Percentiles rank a stretch among this genome's conserved stretches.
phyloP scores from a whole-genome alignment of 1,140 invertebrate species.

The Temnothorax nylanderi region DNA sequence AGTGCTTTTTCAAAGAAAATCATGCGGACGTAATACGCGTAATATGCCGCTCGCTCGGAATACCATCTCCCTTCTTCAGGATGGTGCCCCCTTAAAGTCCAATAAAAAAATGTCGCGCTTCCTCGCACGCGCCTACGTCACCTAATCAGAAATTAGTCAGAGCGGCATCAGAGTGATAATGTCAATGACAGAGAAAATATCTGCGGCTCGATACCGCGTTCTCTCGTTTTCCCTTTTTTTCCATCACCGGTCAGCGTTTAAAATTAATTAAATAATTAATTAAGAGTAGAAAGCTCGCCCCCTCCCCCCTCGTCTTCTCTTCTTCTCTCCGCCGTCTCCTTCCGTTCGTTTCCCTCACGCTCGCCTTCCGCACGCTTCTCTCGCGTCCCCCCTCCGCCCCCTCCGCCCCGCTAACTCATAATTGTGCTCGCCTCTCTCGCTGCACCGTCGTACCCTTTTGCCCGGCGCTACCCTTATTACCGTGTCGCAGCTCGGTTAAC shows the following conservation, averaged over 20 bases:
- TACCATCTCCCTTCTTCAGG: background rate
- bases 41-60: slow-evolving; percentile 13
- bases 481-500: slow-evolving; percentile 75
- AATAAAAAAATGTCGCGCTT: background rate
- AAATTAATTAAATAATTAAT: slow-evolving; percentile 74
- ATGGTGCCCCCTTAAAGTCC: background rate
- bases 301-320: background rate
- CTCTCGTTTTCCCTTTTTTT: slow-evolving; percentile 34
- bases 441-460: slow-evolving; percentile 58
- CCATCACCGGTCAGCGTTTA: slow-evolving; percentile 68
- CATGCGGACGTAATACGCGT: slow-evolving; percentile 45
- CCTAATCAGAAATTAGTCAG: slow-evolving; percentile 1
- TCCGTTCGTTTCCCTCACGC: background rate
- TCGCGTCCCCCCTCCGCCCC: background rate
- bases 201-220: slow-evolving; percentile 23
- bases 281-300: slow-evolving; percentile 67
- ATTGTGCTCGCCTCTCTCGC: slow-evolving; percentile 50
- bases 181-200: slow-evolving; percentile 33
- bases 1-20: slow-evolving; percentile 46
- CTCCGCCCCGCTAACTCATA: slow-evolving; percentile 53
- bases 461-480: slow-evolving; percentile 72
- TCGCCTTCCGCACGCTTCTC: slow-evolving; percentile 16
- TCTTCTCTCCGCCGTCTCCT: background rate
- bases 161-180: background rate
- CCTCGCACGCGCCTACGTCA: background rate